Evolutionary conservation across 2,888 invertebrate species (phyloP).

Genomic region (Kryphioiulus occultus): DNA sequence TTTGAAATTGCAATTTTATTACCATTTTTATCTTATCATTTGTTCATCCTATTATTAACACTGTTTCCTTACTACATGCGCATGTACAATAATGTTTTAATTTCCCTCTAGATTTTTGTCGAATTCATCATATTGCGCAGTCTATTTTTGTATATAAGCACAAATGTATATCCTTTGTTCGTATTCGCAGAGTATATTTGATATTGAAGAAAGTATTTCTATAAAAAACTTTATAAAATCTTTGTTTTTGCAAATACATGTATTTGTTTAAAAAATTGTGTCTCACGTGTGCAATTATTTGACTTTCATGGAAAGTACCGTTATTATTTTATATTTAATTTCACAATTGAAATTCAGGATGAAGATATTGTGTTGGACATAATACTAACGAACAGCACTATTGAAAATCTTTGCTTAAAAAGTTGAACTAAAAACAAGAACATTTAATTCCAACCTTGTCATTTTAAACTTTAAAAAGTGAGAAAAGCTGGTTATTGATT

Average conservation of each 20-base stretch:
- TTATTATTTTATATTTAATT: too few species aligned
- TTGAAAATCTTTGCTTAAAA: too few species aligned
- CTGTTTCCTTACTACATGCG: neutral
- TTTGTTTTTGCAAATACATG: constrained; percentile 10
- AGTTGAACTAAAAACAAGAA: too few species aligned
- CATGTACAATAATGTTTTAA: neutral
- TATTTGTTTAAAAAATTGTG: neutral
- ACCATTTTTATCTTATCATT: neutral
- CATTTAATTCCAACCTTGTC: too few species aligned
- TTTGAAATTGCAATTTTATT: constrained; percentile 19
- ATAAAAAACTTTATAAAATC: constrained; percentile 20
- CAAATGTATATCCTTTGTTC: neutral
- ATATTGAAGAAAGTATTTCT: constrained; percentile 33
- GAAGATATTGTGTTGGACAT: too few species aligned
- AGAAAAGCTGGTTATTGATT: too few species aligned
- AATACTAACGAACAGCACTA: too few species aligned
- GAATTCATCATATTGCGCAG: constrained; percentile 6
- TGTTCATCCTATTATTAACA: constrained; percentile 36
- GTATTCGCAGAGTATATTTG: constrained; percentile 28
- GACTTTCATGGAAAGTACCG: neutral
- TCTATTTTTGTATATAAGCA: constrained; percentile 24
- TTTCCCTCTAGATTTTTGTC: neutral
- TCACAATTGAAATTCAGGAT: too few species aligned
- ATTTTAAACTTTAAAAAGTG: too few species aligned
- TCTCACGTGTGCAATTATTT: constrained; percentile 2